Conservation (phyloP, 1,140 invertebrate species). For the Polypedilum pembai region DNA sequence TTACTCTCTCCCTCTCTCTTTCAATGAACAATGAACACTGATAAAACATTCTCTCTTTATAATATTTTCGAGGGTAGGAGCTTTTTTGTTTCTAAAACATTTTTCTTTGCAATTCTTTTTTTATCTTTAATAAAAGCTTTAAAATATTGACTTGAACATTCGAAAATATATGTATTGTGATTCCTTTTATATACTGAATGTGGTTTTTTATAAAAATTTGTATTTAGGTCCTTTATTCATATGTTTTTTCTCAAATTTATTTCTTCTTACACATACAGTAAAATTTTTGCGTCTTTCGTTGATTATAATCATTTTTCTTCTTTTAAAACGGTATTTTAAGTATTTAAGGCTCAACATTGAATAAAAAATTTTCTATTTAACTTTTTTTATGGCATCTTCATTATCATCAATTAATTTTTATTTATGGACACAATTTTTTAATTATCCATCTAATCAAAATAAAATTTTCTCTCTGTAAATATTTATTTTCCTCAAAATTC, state of each 20-base stretch:
- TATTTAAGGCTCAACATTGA: slow-evolving; percentile 12
- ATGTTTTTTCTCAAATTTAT: not conserved
- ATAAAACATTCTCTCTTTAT: not conserved
- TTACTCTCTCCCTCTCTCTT: too few species aligned
- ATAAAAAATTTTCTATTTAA: slow-evolving; percentile 14
- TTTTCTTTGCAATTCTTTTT: not conserved
- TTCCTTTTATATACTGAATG: not conserved
- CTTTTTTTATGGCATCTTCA: not conserved
- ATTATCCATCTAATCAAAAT: too few species aligned
- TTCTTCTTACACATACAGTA: not conserved
- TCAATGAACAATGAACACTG: not conserved
- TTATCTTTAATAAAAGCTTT: not conserved
- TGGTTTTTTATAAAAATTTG: not conserved
- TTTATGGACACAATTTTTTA: too few species aligned
- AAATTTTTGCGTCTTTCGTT: too few species aligned
- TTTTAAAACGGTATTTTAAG: not conserved
- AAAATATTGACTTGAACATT: not conserved
- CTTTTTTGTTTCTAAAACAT: not conserved
- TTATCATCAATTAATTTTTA: too few species aligned
- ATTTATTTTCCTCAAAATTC: too few species aligned
- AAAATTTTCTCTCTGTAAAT: too few species aligned
- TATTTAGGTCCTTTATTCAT: slow-evolving; percentile 7
- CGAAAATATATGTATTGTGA: slow-evolving; percentile 1
- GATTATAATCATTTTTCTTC: not conserved
- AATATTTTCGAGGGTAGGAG: not conserved